A percentile compares a stretch with the other conserved stretches of the same genome.
Conservation (phyloP, 2,113 vertebrate species). For the Falco punctatus region DNA sequence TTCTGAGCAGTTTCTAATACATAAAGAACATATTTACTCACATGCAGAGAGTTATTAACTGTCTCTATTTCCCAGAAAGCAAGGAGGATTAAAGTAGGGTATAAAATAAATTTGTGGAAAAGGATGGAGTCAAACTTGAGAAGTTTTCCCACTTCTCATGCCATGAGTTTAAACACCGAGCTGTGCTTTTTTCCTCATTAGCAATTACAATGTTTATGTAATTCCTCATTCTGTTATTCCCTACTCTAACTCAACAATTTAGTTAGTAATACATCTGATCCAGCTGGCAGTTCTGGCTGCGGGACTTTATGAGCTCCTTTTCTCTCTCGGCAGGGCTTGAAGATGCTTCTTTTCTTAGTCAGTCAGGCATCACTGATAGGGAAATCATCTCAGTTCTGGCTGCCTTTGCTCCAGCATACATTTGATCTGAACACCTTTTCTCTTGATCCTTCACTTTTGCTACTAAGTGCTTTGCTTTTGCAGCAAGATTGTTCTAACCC, state of each 20-base stretch:
- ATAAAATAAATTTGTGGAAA: neutral
- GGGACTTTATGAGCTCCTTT: neutral
- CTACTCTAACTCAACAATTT: neutral
- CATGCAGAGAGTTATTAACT: neutral
- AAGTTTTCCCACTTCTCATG: neutral
- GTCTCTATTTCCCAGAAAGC: neutral
- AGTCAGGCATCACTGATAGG: neutral
- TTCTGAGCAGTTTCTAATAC: neutral
- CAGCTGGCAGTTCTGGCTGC: neutral
- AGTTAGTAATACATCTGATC: neutral
- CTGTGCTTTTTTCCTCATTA: neutral
- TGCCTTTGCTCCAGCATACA: neutral
- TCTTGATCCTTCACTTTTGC: neutral
- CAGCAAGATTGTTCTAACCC: neutral
- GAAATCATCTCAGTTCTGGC: neutral
- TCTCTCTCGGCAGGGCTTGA: neutral
- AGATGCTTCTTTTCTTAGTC: neutral
- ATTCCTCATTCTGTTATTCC: neutral
- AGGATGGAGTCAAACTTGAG: neutral
- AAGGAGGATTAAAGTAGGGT: neutral
- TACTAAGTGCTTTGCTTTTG: neutral
- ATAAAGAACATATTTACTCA: neutral
- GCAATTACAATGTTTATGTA: neutral
- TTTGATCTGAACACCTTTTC: neutral
- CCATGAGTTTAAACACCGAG: neutral